phyloP scores from a whole-genome alignment of 1,140 invertebrate genomes.

The Bursaphelenchus mucronatus region DNA sequence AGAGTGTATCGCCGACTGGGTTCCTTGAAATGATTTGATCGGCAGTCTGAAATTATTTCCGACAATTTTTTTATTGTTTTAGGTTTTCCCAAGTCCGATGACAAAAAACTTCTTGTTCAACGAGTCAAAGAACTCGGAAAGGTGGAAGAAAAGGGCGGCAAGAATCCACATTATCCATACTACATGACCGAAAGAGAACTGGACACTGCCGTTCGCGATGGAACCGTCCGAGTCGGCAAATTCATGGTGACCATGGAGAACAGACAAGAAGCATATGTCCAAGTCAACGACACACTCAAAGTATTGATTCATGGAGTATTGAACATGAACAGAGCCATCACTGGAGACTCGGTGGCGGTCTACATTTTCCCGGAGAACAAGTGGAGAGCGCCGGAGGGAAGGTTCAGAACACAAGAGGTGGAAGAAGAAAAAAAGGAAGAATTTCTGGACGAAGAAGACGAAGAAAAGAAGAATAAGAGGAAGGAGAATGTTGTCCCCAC shows the following conservation, averaged over 20 bases:
- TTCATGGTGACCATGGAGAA: constrained; percentile 43
- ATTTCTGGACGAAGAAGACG: constrained; percentile 27
- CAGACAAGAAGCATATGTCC: constrained; percentile 41
- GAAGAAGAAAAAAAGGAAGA: constrained; percentile 49
- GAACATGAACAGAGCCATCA: constrained; percentile 78
- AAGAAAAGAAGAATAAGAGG: constrained; percentile 28
- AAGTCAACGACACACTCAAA: constrained; percentile 30
- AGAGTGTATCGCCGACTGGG: too few species aligned
- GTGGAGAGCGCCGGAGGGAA: constrained; percentile 74
- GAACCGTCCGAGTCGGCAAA: constrained; percentile 45
- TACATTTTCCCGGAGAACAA: constrained; percentile 81
- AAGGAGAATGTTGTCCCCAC: constrained; percentile 65
- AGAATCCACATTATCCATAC: constrained; percentile 31
- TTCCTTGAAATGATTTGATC: too few species aligned
- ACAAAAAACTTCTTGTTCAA: constrained; percentile 15
- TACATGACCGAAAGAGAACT: constrained; percentile 40
- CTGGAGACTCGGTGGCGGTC: constrained; percentile 88
- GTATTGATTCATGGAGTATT: constrained; percentile 35
- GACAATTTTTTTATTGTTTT: constrained; percentile 2
- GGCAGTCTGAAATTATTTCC: too few species aligned
- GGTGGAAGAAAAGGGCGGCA: constrained; percentile 30
- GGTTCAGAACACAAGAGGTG: constrained; percentile 56
- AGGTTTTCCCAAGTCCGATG: constrained; percentile 29
- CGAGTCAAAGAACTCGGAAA: constrained; percentile 31
- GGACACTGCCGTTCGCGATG: constrained; percentile 34